Evolutionary conservation across 1,140 invertebrate genomes (phyloP).

Genomic region (Temnothorax longispinosus): DNA sequence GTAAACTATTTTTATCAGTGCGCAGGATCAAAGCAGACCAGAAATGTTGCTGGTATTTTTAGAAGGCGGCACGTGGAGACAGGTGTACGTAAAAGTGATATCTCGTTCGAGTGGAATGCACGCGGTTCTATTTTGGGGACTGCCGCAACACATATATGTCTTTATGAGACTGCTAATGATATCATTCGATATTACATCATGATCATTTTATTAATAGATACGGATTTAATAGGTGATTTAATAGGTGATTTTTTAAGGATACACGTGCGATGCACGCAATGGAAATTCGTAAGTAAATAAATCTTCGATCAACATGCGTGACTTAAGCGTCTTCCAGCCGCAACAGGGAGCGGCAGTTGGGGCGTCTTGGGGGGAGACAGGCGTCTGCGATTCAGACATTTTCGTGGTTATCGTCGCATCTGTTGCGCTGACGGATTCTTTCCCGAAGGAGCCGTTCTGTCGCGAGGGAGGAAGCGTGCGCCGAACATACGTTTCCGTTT

Average conservation of each 20-base stretch:
- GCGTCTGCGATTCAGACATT: conserved; percentile 55
- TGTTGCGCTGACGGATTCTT: conserved; percentile 74
- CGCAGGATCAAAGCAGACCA: not conserved
- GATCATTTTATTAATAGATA: conserved; percentile 17
- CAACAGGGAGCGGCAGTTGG: conserved; percentile 4
- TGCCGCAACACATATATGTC: not conserved
- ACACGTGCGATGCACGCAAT: not conserved
- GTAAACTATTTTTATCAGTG: conserved; percentile 18
- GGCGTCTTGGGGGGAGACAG: conserved; percentile 35
- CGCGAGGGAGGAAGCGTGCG: conserved; percentile 73
- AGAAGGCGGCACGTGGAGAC: conserved; percentile 6
- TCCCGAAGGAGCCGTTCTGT: conserved; percentile 60
- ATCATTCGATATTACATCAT: not conserved
- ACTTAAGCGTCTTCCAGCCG: not conserved
- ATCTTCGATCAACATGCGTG: conserved; percentile 1
- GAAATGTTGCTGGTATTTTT: conserved; percentile 40
- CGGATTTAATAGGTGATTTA: no score
- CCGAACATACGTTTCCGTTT: conserved; percentile 70
- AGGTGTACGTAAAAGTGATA: conserved; percentile 43
- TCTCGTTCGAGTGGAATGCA: not conserved
- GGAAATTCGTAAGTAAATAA: not conserved
- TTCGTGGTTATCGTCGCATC: conserved; percentile 77
- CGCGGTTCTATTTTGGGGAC: conserved; percentile 10
- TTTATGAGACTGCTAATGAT: not conserved
- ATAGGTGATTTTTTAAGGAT: no score